Percentiles rank a stretch among this genome's conserved stretches.
phyloP scores from a whole-genome alignment of 2,113 vertebrate genomes.

The Arizona elegans region DNA sequence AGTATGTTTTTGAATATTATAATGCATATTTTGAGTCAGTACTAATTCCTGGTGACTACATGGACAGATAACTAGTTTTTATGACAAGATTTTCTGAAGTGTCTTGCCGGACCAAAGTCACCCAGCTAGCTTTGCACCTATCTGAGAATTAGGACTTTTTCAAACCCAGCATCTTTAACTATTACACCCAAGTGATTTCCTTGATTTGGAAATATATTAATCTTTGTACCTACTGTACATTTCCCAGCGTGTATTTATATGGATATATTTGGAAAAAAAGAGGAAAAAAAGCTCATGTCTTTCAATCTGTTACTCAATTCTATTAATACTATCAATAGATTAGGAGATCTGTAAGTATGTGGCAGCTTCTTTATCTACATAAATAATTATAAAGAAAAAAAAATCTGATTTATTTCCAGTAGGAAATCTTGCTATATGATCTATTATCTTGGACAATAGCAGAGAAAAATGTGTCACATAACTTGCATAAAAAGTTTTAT shows the following conservation, averaged over 20 bases:
- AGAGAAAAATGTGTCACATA: neutral
- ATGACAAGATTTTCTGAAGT: neutral
- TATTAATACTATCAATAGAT: neutral
- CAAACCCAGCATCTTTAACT: neutral
- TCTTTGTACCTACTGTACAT: neutral
- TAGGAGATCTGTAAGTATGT: neutral
- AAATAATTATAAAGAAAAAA: neutral
- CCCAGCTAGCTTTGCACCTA: neutral
- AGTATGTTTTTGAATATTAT: neutral
- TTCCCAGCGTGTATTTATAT: neutral
- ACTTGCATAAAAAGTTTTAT: neutral
- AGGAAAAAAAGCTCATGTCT: neutral
- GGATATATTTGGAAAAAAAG: neutral
- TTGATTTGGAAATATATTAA: neutral
- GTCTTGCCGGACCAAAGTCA: neutral
- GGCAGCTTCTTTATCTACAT: neutral
- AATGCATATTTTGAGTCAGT: neutral
- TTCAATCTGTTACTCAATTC: neutral
- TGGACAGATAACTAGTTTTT: neutral
- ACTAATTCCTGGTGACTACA: neutral
- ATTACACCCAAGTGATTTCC: neutral
- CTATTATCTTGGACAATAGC: neutral
- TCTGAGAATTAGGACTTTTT: neutral
- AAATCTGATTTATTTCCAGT: fast-evolving
- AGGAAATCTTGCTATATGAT: neutral